These are phyloP conservation scores for Sapajus apella DNA, from an alignment of 2,113 vertebrate species.

Conservation along the genomic window DNA sequence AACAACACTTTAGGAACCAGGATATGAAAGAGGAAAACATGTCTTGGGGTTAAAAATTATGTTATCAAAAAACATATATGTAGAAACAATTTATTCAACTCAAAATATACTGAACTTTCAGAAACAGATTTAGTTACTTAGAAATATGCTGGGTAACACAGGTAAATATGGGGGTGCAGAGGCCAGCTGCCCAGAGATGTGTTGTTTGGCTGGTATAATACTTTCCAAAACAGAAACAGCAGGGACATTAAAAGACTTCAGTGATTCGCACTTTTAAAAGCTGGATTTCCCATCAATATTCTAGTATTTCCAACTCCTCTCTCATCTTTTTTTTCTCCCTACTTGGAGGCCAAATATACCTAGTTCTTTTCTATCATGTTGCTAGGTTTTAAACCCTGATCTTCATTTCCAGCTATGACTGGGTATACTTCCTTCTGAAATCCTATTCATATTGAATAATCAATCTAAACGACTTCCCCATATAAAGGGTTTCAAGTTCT, in stretches of 20 bases:
- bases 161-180: not conserved
- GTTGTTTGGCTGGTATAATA: not conserved
- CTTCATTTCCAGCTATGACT: slow-evolving; percentile 33
- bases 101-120: not conserved
- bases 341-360: not conserved
- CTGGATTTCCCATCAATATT: not conserved
- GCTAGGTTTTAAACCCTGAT: not conserved
- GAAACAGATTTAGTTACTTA: not conserved
- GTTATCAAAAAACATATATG: not conserved
- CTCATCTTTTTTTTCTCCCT: not conserved
- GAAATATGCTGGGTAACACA: not conserved
- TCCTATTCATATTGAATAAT: not conserved
- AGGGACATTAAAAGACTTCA: not conserved
- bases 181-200: not conserved
- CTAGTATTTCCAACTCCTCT: not conserved
- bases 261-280: not conserved
- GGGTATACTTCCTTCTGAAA: not conserved
- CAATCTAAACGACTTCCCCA: not conserved
- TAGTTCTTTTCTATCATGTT: not conserved
- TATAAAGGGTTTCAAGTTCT: not conserved
- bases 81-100: not conserved
- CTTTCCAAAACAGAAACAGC: slow-evolving; percentile 19
- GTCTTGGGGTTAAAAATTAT: not conserved
- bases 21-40: not conserved
- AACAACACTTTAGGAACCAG: slow-evolving; percentile 20